These are phyloP conservation scores for Eristalis tenax DNA, from an alignment of 2,888 invertebrate genomes.

Conservation along the genomic window DNA sequence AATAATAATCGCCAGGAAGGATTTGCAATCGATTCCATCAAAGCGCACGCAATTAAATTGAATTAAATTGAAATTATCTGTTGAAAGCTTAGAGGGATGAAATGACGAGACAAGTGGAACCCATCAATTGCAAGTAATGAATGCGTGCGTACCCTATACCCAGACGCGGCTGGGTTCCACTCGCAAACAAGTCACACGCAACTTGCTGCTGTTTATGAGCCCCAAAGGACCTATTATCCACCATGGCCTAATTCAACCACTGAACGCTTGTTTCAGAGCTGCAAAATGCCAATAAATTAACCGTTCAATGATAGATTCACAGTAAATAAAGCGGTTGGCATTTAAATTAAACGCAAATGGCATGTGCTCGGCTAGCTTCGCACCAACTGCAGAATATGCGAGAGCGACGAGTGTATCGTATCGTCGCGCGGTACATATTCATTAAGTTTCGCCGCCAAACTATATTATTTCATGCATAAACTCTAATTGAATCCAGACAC, in stretches of 20 bases:
- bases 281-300: constrained; percentile 40
- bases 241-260: constrained; percentile 43
- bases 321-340: constrained; percentile 46
- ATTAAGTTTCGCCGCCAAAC: constrained; percentile 34
- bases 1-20: too few species aligned
- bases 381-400: not conserved
- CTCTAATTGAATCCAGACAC: constrained; percentile 55
- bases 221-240: constrained; percentile 12
- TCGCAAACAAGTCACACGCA: too few species aligned
- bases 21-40: too few species aligned
- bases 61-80: too few species aligned
- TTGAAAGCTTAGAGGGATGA: too few species aligned
- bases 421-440: constrained; percentile 2
- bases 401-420: not conserved
- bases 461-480: constrained; percentile 40
- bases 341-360: constrained; percentile 35
- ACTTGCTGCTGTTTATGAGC: not conserved
- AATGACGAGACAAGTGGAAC: too few species aligned
- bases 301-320: constrained; percentile 50
- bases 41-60: too few species aligned
- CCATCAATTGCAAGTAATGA: too few species aligned
- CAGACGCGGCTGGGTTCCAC: too few species aligned
- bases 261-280: constrained; percentile 24
- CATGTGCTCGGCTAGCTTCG: not conserved
- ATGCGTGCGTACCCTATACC: too few species aligned